Base-by-base conservation (phyloP, 2,113 vertebrate genomes). In the Andinoacara biseriatus region DNA sequence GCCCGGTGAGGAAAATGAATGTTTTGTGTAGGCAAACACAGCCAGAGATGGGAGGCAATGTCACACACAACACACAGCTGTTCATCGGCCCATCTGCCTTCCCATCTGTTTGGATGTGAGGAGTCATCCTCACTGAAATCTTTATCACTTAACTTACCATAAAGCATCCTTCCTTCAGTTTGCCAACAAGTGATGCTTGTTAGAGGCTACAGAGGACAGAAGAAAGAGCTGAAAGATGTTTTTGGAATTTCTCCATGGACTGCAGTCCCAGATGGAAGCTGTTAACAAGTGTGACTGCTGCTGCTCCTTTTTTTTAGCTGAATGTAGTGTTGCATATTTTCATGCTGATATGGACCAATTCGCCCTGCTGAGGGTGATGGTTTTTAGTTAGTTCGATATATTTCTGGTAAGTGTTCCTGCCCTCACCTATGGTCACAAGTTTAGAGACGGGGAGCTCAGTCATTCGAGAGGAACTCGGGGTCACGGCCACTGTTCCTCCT, bases 61-160 rank as follows among this genome's bases (percentile, higher is more conserved):
- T 76, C 26, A 24, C 5, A 15, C 26, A n/a, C 10, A 2, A 58
- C 67, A 59, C 69, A 59, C 81, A 83, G 84, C 72, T 86, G 80
- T 57, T 74, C 9, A 1, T n/a, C 22, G 59, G n/a, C 26, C 69
- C 80, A 67, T 83, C 80, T 80, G 80, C 49, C 18, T 0, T 3
- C 38, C 35, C 80, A 83, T 78, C 78, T 89, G 84, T 58, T 17
- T 57, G 26, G 57, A 61, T 9, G 81, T 31, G 10, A 46, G 4
- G 2, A 11, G 54, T 81, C 59, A 60, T 54, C 59, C 29, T 67
- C 24, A 24, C 7, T 54, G 49, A 54, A 18, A 20, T 20, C 20
- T 26, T 49, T 52, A 49, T 31, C 43, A 69, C 57, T 76, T 35
- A 57, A 5, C 40, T 20, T 52, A 29, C 22, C 7, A 5, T 5